These are phyloP conservation scores for Poeciliopsis gracilis DNA, from an alignment of 2,797 vertebrate species.

Conservation along the genomic window DNA sequence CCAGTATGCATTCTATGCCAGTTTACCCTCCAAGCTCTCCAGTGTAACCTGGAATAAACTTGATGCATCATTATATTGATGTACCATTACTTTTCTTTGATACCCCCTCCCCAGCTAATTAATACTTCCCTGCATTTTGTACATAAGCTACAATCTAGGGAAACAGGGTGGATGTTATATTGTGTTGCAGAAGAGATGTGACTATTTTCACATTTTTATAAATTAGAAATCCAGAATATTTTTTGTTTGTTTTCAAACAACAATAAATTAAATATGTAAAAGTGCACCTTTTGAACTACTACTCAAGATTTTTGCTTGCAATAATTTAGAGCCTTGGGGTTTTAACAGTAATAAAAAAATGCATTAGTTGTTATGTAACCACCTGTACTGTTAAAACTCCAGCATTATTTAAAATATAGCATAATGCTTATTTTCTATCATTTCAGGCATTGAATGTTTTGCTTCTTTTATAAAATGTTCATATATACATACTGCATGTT, in stretches of 20 bases:
- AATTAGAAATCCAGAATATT: constrained; percentile 44
- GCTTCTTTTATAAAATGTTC: constrained; percentile 2
- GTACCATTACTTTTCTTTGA: constrained; percentile 42
- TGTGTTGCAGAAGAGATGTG: constrained; percentile 58
- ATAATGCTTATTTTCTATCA: constrained; percentile 33
- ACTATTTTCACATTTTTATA: constrained; percentile 50
- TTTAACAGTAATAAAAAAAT: constrained; percentile 21
- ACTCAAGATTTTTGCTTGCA: constrained; percentile 29
- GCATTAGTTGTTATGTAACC: constrained; percentile 9
- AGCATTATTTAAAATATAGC: constrained; percentile 48
- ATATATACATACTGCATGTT: neutral
- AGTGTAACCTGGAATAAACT: constrained; percentile 71
- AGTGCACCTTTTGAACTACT: constrained; percentile 50
- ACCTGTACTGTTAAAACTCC: constrained; percentile 9
- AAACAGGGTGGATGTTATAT: constrained; percentile 79
- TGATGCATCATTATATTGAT: constrained; percentile 70
- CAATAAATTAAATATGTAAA: constrained; percentile 36
- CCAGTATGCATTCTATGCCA: constrained; percentile 69
- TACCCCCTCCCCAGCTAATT: constrained; percentile 38
- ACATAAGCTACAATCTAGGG: constrained; percentile 73
- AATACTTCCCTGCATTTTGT: constrained; percentile 65
- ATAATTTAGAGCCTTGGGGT: constrained; percentile 37
- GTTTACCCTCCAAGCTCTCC: constrained; percentile 31
- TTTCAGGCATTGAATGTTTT: constrained; percentile 40
- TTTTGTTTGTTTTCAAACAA: constrained; percentile 26